Conservation (phyloP, 2,797 vertebrate genomes). For the Tauraco hartlaubi region DNA sequence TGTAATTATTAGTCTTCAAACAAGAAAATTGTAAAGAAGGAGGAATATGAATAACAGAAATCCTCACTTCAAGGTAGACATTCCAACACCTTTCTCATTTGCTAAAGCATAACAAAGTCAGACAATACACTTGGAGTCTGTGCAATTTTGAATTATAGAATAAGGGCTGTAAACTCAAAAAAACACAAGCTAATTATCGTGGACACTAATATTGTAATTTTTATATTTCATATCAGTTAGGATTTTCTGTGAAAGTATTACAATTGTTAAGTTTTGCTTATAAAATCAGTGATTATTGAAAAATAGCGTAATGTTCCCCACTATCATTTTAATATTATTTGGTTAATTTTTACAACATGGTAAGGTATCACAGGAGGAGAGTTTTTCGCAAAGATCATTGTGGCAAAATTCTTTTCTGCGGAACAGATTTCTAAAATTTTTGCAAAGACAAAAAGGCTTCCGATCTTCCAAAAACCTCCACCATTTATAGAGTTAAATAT, state of each 20-base stretch:
- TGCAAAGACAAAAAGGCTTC: neutral
- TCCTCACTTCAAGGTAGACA: neutral
- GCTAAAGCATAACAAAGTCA: neutral
- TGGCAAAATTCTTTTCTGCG: neutral
- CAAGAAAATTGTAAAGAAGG: neutral
- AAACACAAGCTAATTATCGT: neutral
- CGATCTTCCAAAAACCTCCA: neutral
- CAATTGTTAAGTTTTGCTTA: neutral
- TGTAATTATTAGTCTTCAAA: neutral
- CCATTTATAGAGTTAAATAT: neutral
- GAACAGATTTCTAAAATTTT: neutral
- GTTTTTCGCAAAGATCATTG: neutral
- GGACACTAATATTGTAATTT: neutral
- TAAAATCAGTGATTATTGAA: neutral
- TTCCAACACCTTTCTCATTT: neutral
- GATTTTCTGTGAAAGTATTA: neutral
- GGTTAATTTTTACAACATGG: neutral
- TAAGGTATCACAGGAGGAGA: neutral
- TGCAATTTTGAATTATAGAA: neutral
- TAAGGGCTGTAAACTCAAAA: neutral
- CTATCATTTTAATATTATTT: neutral
- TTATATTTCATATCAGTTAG: accelerated
- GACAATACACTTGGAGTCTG: neutral
- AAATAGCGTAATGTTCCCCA: neutral
- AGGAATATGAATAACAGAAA: neutral